Evolutionary conservation across 2,888 invertebrate genomes (phyloP), one percentile per base, ranked within the genome.

Genomic region (Omphaloscelis lunosa): DNA sequence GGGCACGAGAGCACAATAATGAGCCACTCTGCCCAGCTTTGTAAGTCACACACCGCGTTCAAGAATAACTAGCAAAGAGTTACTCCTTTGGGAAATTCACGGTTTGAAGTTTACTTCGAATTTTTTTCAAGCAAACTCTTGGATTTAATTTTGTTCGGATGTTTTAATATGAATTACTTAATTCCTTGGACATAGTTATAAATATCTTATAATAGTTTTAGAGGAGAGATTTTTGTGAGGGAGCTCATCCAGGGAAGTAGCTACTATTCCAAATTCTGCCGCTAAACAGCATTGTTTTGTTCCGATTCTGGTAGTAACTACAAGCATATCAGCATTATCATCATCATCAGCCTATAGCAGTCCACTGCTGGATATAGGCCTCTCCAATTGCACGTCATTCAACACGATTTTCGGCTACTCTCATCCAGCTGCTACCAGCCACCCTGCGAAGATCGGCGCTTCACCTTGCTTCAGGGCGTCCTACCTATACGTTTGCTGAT

Each of bases 1-100:
- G 77, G 63, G 68, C 58, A 63, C 53, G 58, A 29, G 34, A 56
- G 59, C 82, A 76, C 75, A 84, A 83, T 88, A 89, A 89, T 86
- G 79, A 88, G 77, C 27, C 71, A 79, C 84, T 88, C 68, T 34
- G 56, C 4, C 63, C 29, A 59, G 82, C 65, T 72, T 62, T 58
- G 39, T 29, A 20, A 48, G 53, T 17, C 20, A 83, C 80, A 85
- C 72, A 88, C 75, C 12, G 39, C 2, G 23, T 11, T 11, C 15
- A 48, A 76, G 51, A 59, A 75, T 45, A 56, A 27, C 63, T n/a
- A 65, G n/a, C 72, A 75, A 63, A 45, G 9, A 58, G 29, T 39
- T n/a, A 15, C 1, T 17, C 58, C 70, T 56, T 61, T 7, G 85
- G 85, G 74, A 75, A 75, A 81, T 75, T 56, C 9, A 3, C 9